Evolutionary conservation across 2,113 vertebrate species (phyloP), one percentile per base, ranked within the genome.

Genomic region (Benitochromis conjunctus): DNA sequence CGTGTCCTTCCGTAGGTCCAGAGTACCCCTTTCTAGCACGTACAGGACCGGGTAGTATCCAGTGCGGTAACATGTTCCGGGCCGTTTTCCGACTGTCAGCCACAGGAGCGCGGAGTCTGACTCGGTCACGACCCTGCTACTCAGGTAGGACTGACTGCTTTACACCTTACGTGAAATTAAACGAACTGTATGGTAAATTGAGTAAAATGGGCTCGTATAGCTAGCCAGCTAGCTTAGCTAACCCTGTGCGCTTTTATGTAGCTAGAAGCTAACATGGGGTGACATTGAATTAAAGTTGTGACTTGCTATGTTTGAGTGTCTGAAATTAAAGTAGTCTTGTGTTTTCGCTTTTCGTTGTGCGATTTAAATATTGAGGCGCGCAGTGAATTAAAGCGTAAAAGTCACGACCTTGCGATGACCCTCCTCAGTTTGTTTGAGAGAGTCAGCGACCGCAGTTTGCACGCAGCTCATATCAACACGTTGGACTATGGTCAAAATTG

Each of bases 331-430:
- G 10, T 16, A 4, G 14, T 51, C 1, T 5, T 7, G 3, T 8
- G 2, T 8, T 46, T 31, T 1, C 4, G 9, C 12, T 1, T 19
- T 29, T 78, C 2, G 1, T 21, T 2, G 3, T 56, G 4, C 13
- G 11, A 11, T 51, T 64, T 21, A 48, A 57, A 62, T 10, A 13
- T 24, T 7, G 4, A 55, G 53, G 56, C 84, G 66, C 16, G 6
- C 80, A 81, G 66, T 57, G 4, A 43, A 71, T 55, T 9, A 2
- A 78, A 13, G 34, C 9, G 18, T 56, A 58, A 16, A 26, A 55
- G 58, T 41, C 69, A 81, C 94, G 95, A 90, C 96, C 96, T 96
- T 96, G 94, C 66, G 53, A 86, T 94, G 95, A 96, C 95, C 94
- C 93, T 84, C 41, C n/a, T 85, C n/a, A 51, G 64, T 79, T 16